Percentiles rank a stretch among this genome's conserved stretches.
Conservation (phyloP, 1,140 invertebrate genomes). For the Tyrophagus putrescentiae region DNA sequence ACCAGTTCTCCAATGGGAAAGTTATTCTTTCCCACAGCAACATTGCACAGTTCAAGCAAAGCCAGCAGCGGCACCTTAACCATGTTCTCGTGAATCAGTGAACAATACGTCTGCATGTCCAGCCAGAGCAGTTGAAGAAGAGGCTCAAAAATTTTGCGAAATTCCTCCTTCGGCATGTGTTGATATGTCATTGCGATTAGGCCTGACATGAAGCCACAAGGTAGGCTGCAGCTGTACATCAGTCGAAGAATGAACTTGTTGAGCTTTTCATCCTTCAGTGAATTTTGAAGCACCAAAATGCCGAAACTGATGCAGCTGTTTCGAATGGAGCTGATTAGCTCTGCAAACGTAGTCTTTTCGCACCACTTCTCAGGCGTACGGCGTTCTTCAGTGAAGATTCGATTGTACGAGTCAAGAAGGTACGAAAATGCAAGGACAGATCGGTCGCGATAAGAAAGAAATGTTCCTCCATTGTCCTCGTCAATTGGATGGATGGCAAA, state of each 20-base stretch:
- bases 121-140: conserved; percentile 50
- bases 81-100: conserved; percentile 52
- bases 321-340: conserved; percentile 42
- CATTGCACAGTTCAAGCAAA: conserved; percentile 53
- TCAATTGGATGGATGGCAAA: not conserved
- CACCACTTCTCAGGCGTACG: conserved; percentile 41
- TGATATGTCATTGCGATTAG: conserved; percentile 8
- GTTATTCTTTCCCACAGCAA: conserved; percentile 40
- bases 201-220: conserved; percentile 18
- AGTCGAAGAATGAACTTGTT: conserved; percentile 6
- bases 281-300: conserved; percentile 45
- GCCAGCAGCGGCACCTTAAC: conserved; percentile 50
- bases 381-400: conserved; percentile 32
- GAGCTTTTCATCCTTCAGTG: conserved; percentile 29
- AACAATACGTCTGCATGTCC: conserved; percentile 43
- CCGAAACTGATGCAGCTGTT: conserved; percentile 47
- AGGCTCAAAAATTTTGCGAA: conserved; percentile 43
- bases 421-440: conserved; percentile 30
- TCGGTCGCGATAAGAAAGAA: conserved; percentile 7
- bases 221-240: not conserved
- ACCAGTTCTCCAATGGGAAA: conserved; percentile 64
- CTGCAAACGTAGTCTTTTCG: conserved; percentile 43
- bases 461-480: not conserved
- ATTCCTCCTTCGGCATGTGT: not conserved
- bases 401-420: conserved; percentile 34